Conservation (phyloP, 2,888 invertebrate species). For the Lacanobia wlatinum region DNA sequence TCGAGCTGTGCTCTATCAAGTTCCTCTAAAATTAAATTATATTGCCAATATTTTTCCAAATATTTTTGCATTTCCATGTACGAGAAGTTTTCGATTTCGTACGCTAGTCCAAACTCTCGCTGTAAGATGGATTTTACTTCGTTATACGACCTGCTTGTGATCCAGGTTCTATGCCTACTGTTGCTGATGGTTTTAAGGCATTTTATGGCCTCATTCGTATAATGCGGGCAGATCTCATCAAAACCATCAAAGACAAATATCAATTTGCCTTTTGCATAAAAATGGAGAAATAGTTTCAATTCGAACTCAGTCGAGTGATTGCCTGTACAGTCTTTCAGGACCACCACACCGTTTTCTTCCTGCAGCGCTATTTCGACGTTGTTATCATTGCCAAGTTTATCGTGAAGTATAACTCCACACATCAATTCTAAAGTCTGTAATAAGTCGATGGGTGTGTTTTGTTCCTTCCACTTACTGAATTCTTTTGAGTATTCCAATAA, state of each 20-base stretch:
- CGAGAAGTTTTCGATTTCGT: conserved; percentile 36
- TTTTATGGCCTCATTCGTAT: conserved; percentile 36
- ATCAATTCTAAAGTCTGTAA: conserved; percentile 31
- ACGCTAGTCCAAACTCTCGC: conserved; percentile 35
- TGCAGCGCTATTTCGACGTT: conserved; percentile 6
- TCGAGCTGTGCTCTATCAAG: conserved; percentile 35
- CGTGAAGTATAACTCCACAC: conserved; percentile 10
- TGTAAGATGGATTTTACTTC: conserved; percentile 37
- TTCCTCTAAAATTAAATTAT: conserved; percentile 29
- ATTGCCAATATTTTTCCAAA: conserved; percentile 42
- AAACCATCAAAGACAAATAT: conserved; percentile 62
- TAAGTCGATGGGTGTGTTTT: conserved; percentile 1
- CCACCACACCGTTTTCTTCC: conserved; percentile 12
- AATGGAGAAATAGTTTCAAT: conserved; percentile 48
- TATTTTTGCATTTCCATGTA: conserved; percentile 34
- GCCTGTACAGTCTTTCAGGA: conserved; percentile 15
- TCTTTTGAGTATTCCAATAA: conserved; percentile 38
- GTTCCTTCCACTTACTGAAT: conserved; percentile 38
- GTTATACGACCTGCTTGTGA: conserved; percentile 58
- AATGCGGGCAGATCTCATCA: conserved; percentile 63
- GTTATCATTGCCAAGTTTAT: conserved; percentile 3
- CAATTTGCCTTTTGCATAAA: conserved; percentile 31
- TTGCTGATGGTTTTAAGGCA: conserved; percentile 21
- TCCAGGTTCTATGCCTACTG: conserved; percentile 40
- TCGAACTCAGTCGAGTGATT: conserved; percentile 29